Conservation (phyloP, 2,113 vertebrate genomes). For the Microtus ochrogaster region DNA sequence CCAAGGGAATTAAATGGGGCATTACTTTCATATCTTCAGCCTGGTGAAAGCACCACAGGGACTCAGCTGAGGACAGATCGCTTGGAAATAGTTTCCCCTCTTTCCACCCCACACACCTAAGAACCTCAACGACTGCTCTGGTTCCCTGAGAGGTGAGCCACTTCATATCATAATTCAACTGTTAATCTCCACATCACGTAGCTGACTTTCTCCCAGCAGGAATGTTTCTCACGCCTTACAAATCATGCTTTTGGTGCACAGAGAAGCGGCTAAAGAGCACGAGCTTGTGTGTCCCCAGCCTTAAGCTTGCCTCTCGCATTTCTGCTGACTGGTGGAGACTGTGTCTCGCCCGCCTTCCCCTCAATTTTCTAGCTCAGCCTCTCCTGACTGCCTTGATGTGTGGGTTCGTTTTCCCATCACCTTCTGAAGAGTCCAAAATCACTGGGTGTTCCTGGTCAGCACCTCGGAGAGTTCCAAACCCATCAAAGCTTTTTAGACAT, state of each 20-base stretch:
- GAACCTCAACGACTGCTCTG: neutral
- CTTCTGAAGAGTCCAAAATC: neutral
- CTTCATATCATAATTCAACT: conserved; percentile 68
- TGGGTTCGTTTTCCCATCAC: too few species aligned
- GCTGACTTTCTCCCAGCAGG: conserved; percentile 65
- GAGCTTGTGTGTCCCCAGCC: neutral
- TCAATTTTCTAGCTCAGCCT: neutral
- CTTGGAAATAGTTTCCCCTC: conserved; percentile 51
- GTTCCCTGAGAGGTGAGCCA: conserved; percentile 58
- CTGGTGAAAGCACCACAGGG: conserved; percentile 57
- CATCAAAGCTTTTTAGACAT: neutral
- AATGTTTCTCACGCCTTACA: conserved; percentile 39
- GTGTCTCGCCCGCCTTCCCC: too few species aligned
- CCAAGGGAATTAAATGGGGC: conserved; percentile 70
- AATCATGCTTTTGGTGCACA: neutral
- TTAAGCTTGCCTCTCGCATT: neutral
- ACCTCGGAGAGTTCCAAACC: conserved; percentile 39
- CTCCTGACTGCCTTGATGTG: neutral
- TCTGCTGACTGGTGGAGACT: neutral
- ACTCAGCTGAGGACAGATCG: conserved; percentile 70
- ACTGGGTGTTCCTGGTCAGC: neutral
- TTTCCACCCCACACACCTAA: neutral
- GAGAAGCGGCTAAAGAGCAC: neutral
- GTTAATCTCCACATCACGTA: conserved; percentile 61
- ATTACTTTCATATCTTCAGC: conserved; percentile 61